Base-by-base conservation (phyloP, 2,888 invertebrate species). In the Drosophila antonietae region DNA sequence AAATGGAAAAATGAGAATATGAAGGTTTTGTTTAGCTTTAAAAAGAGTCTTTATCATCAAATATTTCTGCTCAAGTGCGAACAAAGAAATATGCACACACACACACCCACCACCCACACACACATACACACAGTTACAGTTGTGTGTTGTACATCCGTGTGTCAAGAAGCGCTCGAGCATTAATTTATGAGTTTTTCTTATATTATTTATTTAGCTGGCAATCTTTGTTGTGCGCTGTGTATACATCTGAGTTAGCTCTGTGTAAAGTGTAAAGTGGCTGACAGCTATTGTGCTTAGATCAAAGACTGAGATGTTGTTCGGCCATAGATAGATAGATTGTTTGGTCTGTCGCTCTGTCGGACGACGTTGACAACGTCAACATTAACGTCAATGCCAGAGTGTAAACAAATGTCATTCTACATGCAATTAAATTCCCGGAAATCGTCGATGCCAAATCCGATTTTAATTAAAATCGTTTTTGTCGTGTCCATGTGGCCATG, bases 161-260 rank as follows among this genome's bases (percentile, higher is more conserved):
- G 85, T 85, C 83, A 79, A 74, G 73, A 76, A 57, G 82, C 83
- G 63, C 83, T 84, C 76, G 70, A 75, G 84, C 88, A 85, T 88
- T 82, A 68, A 89, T 85, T 89, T 84, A 89, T 89, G 88, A 82
- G 82, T 84, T 89, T 82, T 88, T 88, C 88, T 85, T 73, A 81
- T 81, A 61, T 73, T 65, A 57, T 74, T 57, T 71, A 56, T 63
- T 49, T 57, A 23, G n/a, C 56, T 59, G 53, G 15, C 64, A 59
- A 62, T 28, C 41, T 57, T 44, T 61, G 37, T 46, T 10, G 58
- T 31, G 46, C 37, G 57, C 43, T 28, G 28, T 28, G 28, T 6
- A 49, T 55, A 35, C 20, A 28, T 41, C 52, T 31, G 23, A 47
- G 44, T 37, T 51, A 10, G 28, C 46, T 28, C 35, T 68, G 43